Base-by-base conservation (phyloP, 2,113 vertebrate species). In the Bos indicus region DNA sequence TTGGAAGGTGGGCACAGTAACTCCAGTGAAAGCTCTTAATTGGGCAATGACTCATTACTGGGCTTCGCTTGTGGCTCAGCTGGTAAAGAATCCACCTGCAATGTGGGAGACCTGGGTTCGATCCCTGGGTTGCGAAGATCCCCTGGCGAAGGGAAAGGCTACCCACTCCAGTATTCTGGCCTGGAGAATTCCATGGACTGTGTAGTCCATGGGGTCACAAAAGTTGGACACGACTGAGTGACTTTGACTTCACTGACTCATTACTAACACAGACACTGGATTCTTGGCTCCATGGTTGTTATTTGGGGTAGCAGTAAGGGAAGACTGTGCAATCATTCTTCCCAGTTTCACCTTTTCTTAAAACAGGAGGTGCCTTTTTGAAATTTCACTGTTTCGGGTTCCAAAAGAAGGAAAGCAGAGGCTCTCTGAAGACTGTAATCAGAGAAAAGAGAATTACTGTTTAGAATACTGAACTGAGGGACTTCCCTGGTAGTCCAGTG, bases 321-420 rank as follows among this genome's bases (percentile, higher is more conserved):
- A 67, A 64, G 17, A 89, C 6, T 91, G 16, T 88, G 57, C 54
- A 88, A 88, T 95, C 26, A 43, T 60, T 86, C 40, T n/a, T 91
- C 40, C 51, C 28, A 93, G 48, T 74, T 56, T 87, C 21, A 54
- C 14, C 88, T 36, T 36, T 67, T 90, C 92, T 95, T 78, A 43
- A 62, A 96, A 92, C 43, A 78, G 11, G 12, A 91, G 12, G 21
- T 74, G 7, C 52, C 57, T 57, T 92, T 96, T 67, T 92, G 56
- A 86, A 67, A 80, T 62, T 82, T 83, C 43, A 78, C 13, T 64
- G n/a, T 43, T 23, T 19, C 2, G 10, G 10, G n/a, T 83, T 95
- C 62, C 81, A 6, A 92, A 88, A 88, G 83, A 62, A 48, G n/a
- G n/a, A 85, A 82, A 62, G 74, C 28, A n/a, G 40, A 74, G 25